Evolutionary conservation across 2,888 invertebrate species (phyloP).

Genomic region (Stenchaetothrips biformis): DNA sequence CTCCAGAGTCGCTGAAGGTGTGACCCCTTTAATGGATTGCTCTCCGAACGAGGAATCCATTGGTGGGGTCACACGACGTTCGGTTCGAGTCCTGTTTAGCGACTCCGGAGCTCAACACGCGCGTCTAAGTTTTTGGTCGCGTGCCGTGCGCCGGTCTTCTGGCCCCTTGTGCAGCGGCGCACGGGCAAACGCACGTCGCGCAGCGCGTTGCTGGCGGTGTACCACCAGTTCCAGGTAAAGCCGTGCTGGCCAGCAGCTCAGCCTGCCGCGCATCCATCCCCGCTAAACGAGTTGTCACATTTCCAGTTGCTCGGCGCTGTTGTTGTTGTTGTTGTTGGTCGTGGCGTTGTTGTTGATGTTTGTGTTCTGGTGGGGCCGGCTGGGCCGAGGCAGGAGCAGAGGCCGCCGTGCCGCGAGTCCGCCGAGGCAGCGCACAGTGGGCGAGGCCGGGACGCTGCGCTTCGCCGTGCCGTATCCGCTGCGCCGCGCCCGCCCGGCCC

Average conservation of each 20-base stretch:
- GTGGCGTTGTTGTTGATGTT: too few relatives aligned
- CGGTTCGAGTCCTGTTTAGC: too few relatives aligned
- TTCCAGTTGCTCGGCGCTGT: constrained; percentile 18
- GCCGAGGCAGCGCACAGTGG: background rate
- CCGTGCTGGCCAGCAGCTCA: background rate
- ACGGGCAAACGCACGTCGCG: background rate
- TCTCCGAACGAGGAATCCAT: too few relatives aligned
- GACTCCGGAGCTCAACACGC: too few relatives aligned
- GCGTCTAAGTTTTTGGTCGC: too few relatives aligned
- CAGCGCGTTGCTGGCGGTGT: background rate
- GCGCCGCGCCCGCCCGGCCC: background rate
- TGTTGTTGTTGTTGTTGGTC: too few relatives aligned
- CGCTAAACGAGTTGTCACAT: constrained; percentile 24
- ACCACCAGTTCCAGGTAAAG: constrained; percentile 22
- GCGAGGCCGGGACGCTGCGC: too few relatives aligned
- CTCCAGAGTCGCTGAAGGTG: too few relatives aligned
- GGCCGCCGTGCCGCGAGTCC: background rate
- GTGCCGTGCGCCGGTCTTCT: too few relatives aligned
- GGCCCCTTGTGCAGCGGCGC: too few relatives aligned
- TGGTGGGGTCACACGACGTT: too few relatives aligned
- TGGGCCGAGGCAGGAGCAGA: background rate
- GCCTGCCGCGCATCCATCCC: constrained; percentile 14
- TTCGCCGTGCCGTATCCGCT: background rate
- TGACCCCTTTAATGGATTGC: too few relatives aligned
- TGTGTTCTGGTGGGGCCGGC: background rate